A percentile compares a stretch with the other conserved stretches of the same genome.
Evolutionary conservation across 2,888 invertebrate species (phyloP).

Genomic region (Morinoia aosen): DNA sequence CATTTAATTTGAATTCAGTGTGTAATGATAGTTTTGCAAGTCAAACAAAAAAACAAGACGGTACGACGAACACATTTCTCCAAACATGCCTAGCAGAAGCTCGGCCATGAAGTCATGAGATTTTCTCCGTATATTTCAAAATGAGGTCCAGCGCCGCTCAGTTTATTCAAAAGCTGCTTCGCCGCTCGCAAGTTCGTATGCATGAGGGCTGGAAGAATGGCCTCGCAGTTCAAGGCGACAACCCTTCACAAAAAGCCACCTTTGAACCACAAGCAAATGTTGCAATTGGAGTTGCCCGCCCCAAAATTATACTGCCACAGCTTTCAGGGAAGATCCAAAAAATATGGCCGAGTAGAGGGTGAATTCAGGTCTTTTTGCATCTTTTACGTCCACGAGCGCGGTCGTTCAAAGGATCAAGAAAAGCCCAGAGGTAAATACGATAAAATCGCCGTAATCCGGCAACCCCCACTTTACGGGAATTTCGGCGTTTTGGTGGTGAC

Average conservation of each 20-base stretch:
- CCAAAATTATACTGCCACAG: not conserved
- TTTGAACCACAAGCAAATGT: constrained; percentile 10
- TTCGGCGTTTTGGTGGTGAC: not conserved
- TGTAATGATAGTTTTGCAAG: not conserved
- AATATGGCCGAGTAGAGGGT: not conserved
- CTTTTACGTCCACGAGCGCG: not conserved
- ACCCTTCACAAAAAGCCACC: not conserved
- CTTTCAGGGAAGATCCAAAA: constrained; percentile 4
- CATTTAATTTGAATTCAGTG: not conserved
- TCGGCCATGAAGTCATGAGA: not conserved
- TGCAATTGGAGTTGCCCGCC: not conserved
- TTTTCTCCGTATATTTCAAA: not conserved
- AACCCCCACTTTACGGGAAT: not conserved
- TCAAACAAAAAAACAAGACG: not conserved
- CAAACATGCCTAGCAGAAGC: not conserved
- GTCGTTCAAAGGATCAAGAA: constrained; percentile 4
- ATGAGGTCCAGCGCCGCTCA: not conserved
- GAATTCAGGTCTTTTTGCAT: not conserved
- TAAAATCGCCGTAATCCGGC: not conserved
- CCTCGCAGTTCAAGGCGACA: not conserved
- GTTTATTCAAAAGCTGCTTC: not conserved
- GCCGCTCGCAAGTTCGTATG: constrained; percentile 1
- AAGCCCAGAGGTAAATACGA: not conserved
- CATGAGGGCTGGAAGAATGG: constrained; percentile 1
- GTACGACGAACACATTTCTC: not conserved